Evolutionary conservation across 2,888 invertebrate genomes (phyloP), one percentile per base, ranked within the genome.

Genomic region (Odontothrips loti): DNA sequence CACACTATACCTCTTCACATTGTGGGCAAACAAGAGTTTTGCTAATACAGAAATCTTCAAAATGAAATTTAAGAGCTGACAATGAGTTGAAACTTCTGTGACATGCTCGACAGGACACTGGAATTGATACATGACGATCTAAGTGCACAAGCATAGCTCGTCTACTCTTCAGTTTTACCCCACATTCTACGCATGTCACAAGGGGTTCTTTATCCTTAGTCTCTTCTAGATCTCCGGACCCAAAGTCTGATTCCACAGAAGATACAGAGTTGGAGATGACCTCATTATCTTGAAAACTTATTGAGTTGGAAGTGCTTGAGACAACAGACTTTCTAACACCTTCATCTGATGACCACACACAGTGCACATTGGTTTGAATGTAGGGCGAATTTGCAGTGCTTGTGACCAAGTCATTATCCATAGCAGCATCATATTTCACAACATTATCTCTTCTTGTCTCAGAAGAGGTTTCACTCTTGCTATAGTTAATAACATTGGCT

Each of bases 401-500:
- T 2, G 3, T 43, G 34, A 43, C 34, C 34, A 43, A 43, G 34
- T 43, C 34, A 43, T 43, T 43, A 43, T 43, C 34, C 6, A 43
- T 4, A 43, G 34, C 34, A 43, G 34, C 34, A 4, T 43, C 34
- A 43, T 6, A 43, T 6, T 43, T 43, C 3, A 43, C 6, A 6
- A 43, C 34, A 43, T n/a, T n/a, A n/a, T 43, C 34, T 43, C 34
- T 4, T 58, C 20, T 58, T 58, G 58, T 58, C 58, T 58, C 15
- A 58, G 58, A 20, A 58, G 58, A 20, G 58, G 58, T 20, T 8
- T 75, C 68, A 75, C 68, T 75, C 27, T 75, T 75, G 27, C 68
- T 75, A 75, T 75, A 75, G 27, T 23, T 75, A 6, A 75, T 75
- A 10, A 75, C 68, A 75, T 75, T 75, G 12, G 27, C 68, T 75